Evolutionary conservation across 64 coral and sea anemone species (phyloP).

Genomic region (Acropora tenuis): DNA sequence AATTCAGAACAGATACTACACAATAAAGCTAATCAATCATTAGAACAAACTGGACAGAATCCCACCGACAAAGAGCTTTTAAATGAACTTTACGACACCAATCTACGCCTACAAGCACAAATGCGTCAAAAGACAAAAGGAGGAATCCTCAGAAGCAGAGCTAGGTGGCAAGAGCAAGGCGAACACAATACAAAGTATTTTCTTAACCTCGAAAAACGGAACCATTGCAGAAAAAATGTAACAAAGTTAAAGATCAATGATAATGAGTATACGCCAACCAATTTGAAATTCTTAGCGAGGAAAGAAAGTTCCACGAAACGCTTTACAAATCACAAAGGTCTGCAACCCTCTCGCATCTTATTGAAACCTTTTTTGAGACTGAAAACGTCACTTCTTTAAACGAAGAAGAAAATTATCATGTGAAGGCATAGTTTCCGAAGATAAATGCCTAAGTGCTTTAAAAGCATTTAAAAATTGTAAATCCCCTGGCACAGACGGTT

Average conservation of each 20-base stretch:
- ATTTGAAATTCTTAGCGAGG: too few species aligned
- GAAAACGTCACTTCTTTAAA: too few species aligned
- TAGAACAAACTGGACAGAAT: background rate
- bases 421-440: background rate
- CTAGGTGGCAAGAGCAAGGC: background rate
- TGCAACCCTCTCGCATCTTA: too few species aligned
- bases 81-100: too few species aligned
- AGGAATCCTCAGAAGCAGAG: background rate
- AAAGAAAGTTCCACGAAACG: too few species aligned
- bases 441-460: background rate
- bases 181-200: background rate
- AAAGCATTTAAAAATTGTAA: slow-evolving; percentile 21
- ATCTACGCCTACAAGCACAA: too few species aligned
- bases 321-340: too few species aligned
- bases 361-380: too few species aligned
- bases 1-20: background rate
- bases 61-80: background rate
- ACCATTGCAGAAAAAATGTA: too few species aligned
- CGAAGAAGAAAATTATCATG: background rate
- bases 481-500: slow-evolving; percentile 13
- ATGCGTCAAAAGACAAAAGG: too few species aligned
- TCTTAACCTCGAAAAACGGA: background rate
- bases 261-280: too few species aligned
- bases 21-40: background rate
- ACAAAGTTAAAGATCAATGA: too few species aligned